Base-by-base conservation (phyloP, 2,888 invertebrate species). In the Lomographa bimaculata region DNA sequence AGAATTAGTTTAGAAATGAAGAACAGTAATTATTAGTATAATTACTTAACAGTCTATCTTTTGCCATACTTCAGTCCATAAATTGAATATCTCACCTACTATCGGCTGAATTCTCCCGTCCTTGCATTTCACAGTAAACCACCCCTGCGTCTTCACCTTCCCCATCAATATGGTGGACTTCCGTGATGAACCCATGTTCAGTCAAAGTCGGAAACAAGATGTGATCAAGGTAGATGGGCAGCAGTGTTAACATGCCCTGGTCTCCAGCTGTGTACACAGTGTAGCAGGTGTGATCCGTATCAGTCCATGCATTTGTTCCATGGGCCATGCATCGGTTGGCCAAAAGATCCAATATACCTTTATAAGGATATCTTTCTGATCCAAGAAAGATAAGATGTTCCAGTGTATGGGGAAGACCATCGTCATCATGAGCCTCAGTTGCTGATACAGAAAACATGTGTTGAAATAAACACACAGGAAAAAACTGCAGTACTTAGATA, bases 111-210 rank as follows among this genome's bases (percentile, higher is more conserved):
- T 96, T 96, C 74, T 97, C 97, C 14, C 92, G 74, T 0, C 94
- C 96, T 79, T 97, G 97, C 95, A 97, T 97, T 87, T 98, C 98
- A 76, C 96, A 96, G 74, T 98, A 98, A n/a, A 98, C 97, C 6
- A 98, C 96, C 7, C 98, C 98, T 5, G 95, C 96, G 89, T 98
- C 94, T 52, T 95, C 94, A 0, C 97, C 98, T 43, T 95, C 93
- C 0, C 94, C 95, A 60, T 95, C 96, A 46, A 98, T 91, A 72
- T 98, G 97, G 77, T 98, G 97, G 0, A 98, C 97, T 85, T 98
- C 98, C 0, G 97, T 98, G 12, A 93, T 85, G 71, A 93, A 98
- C 1, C 93, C 96, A 50, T 95, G 90, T 53, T 97, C 95, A 17
- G 93, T 94, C 7, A 98, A 89, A 2, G 94, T 93, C 0, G 98